These are phyloP conservation scores for Trichechus manatus DNA, from an alignment of 2,113 vertebrate species.

Conservation along the genomic window DNA sequence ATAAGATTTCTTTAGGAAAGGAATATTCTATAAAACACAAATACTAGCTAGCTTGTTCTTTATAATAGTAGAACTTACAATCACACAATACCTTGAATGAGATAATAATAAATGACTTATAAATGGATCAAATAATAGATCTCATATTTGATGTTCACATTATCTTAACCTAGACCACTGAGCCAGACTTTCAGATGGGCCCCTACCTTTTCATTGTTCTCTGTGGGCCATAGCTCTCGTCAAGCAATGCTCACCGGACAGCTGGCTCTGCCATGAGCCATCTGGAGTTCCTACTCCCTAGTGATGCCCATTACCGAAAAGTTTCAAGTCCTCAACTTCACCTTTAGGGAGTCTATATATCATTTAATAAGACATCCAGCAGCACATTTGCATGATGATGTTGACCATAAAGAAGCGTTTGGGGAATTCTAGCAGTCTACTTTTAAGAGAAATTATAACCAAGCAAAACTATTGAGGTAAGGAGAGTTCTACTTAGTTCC, in stretches of 20 bases:
- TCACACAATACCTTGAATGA: background rate
- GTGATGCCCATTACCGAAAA: constrained; percentile 60
- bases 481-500: background rate
- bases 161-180: background rate
- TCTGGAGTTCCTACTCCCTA: constrained; percentile 65
- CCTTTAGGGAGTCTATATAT: constrained; percentile 72
- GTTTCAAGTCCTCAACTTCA: constrained; percentile 68
- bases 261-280: constrained; percentile 68
- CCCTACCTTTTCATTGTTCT: constrained; percentile 30
- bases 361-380: constrained; percentile 60
- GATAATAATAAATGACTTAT: background rate
- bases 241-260: constrained; percentile 58
- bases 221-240: constrained; percentile 13
- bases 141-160: background rate
- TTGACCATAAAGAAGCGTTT: background rate
- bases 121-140: background rate
- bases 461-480: background rate
- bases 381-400: constrained; percentile 30
- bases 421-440: constrained; percentile 1
- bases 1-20: constrained; percentile 33
- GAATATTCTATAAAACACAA: background rate
- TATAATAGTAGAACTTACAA: background rate
- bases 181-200: constrained; percentile 44
- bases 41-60: background rate
- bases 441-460: constrained; percentile 43